phyloP scores from a whole-genome alignment of 2,888 invertebrate genomes.

The Diaperis boleti region DNA sequence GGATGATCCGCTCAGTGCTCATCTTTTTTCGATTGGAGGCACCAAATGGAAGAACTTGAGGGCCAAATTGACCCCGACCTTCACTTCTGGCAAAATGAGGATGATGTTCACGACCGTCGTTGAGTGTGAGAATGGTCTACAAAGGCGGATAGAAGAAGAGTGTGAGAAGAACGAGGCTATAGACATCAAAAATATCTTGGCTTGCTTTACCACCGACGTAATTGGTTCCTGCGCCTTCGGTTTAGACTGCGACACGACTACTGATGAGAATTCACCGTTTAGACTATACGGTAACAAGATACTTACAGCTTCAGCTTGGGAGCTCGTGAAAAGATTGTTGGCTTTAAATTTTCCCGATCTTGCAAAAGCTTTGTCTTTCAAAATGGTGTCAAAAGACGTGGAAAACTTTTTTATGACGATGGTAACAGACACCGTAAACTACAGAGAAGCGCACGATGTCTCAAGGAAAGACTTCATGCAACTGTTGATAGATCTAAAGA shows the following conservation, averaged over 20 bases:
- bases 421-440: constrained; percentile 65
- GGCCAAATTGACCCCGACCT: constrained; percentile 13
- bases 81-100: constrained; percentile 23
- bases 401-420: constrained; percentile 65
- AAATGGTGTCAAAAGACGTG: constrained; percentile 45
- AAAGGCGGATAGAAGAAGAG: background rate
- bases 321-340: background rate
- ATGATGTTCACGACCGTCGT: constrained; percentile 58
- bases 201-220: constrained; percentile 70
- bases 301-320: background rate
- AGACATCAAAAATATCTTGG: constrained; percentile 65
- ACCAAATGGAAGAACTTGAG: constrained; percentile 7
- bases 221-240: constrained; percentile 72
- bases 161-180: constrained; percentile 5
- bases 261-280: constrained; percentile 60
- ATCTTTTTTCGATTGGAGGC: constrained; percentile 1
- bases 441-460: constrained; percentile 65
- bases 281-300: constrained; percentile 55
- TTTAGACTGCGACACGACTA: constrained; percentile 70
- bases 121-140: constrained; percentile 53
- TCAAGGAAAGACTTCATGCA: constrained; percentile 70
- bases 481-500: constrained; percentile 66
- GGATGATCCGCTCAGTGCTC: constrained; percentile 54
- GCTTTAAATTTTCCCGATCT: background rate
- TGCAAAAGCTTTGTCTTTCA: background rate